Conservation (phyloP, 2,888 invertebrate species). For the Microctonus brassicae region DNA sequence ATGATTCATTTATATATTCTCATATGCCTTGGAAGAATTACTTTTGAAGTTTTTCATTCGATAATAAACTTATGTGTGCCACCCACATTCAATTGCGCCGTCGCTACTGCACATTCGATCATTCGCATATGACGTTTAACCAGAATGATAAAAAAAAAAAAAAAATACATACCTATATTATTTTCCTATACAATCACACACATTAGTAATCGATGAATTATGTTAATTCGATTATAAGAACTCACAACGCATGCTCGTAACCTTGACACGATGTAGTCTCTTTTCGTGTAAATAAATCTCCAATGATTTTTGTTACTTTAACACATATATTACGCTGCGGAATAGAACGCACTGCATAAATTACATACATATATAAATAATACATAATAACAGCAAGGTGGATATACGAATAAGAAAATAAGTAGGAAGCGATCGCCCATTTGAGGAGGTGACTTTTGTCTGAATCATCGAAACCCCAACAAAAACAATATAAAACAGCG, state of each 20-base stretch:
- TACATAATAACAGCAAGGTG: too few species aligned
- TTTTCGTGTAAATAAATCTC: background rate
- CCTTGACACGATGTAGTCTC: slow-evolving; percentile 8
- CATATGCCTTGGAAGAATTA: too few species aligned
- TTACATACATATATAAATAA: background rate
- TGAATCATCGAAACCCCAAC: slow-evolving; percentile 20
- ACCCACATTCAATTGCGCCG: slow-evolving; percentile 14
- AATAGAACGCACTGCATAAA: background rate
- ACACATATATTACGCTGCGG: too few species aligned
- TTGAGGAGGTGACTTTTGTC: background rate
- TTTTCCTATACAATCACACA: slow-evolving; percentile 9
- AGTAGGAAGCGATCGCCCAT: background rate
- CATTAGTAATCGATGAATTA: slow-evolving; percentile 43
- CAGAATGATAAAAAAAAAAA: background rate
- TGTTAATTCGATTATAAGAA: slow-evolving; percentile 40
- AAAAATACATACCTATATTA: background rate
- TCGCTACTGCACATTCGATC: background rate
- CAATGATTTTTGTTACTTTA: background rate
- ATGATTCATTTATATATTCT: background rate
- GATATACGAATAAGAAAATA: background rate
- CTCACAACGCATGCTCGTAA: background rate
- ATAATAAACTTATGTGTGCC: slow-evolving; percentile 22
- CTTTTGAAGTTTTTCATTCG: too few species aligned
- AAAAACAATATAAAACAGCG: slow-evolving; percentile 6
- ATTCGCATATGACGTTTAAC: background rate